These are phyloP conservation scores for Alsophila aescularia DNA, from an alignment of 2,888 invertebrate species.

Conservation along the genomic window DNA sequence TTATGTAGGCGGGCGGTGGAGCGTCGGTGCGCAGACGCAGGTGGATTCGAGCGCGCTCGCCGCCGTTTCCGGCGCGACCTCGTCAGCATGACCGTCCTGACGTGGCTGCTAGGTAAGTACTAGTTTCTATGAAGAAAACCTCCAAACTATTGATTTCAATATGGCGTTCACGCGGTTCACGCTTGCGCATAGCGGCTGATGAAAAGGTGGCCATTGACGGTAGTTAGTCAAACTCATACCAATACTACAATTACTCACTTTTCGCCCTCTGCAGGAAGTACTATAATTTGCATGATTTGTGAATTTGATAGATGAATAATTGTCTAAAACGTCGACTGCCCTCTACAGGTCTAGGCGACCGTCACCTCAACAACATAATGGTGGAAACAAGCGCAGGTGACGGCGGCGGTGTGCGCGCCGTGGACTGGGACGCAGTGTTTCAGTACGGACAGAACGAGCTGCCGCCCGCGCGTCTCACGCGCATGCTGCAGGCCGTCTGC, in stretches of 20 bases:
- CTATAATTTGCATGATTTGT: too few relatives aligned
- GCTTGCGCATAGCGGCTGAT: too few relatives aligned
- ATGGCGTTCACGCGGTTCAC: too few relatives aligned
- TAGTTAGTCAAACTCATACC: too few relatives aligned
- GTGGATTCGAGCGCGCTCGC: constrained; percentile 62
- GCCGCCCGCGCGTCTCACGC: constrained; percentile 55
- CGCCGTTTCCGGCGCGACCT: constrained; percentile 52
- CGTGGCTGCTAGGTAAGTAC: constrained; percentile 63
- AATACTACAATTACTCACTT: too few relatives aligned
- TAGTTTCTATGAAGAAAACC: too few relatives aligned
- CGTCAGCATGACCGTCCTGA: constrained; percentile 51
- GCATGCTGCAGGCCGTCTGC: constrained; percentile 42
- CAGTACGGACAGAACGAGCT: constrained; percentile 50
- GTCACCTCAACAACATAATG: constrained; percentile 66
- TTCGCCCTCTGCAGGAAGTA: too few relatives aligned
- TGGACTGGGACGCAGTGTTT: constrained; percentile 61
- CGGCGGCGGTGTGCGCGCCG: constrained; percentile 50
- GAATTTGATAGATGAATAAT: too few relatives aligned
- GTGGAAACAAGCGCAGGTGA: constrained; percentile 21
- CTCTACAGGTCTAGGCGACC: constrained; percentile 62
- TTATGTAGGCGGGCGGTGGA: constrained; percentile 22
- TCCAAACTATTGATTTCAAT: neutral
- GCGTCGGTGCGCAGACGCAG: constrained; percentile 6
- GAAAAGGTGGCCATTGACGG: neutral
- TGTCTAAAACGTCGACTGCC: neutral